Percentiles rank a stretch among this genome's conserved stretches.
phyloP scores from a whole-genome alignment of 2,888 invertebrate genomes.

The Caenorhabditis sp. region DNA sequence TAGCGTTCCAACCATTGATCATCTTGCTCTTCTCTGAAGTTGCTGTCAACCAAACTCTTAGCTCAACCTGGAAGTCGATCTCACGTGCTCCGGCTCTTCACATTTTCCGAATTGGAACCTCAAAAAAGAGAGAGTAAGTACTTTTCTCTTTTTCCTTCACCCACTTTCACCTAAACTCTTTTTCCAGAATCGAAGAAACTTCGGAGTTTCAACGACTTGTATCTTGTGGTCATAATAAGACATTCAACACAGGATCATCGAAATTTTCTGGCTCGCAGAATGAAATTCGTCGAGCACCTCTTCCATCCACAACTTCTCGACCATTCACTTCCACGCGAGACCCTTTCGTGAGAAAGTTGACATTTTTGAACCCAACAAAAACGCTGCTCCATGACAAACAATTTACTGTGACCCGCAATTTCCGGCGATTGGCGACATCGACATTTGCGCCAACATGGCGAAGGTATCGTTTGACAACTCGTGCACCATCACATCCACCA shows the following conservation, averaged over 20 bases:
- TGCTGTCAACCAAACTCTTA: slow-evolving; percentile 30
- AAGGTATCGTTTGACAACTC: slow-evolving; percentile 6
- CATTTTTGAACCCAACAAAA: slow-evolving; percentile 28
- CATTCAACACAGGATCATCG: slow-evolving; percentile 19
- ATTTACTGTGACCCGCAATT: slow-evolving; percentile 27
- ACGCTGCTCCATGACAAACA: slow-evolving; percentile 17
- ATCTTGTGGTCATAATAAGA: slow-evolving; percentile 16
- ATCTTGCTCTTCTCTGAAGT: slow-evolving; percentile 45
- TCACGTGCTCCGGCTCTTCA: slow-evolving; percentile 38
- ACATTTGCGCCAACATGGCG: background rate
- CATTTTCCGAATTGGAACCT: slow-evolving; percentile 44
- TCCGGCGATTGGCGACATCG: slow-evolving; percentile 25
- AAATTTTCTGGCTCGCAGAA: slow-evolving; percentile 35
- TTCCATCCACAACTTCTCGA: slow-evolving; percentile 12
- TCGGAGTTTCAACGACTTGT: slow-evolving; percentile 39
- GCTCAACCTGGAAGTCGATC: slow-evolving; percentile 35
- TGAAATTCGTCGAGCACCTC: slow-evolving; percentile 31
- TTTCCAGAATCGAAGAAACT: slow-evolving; percentile 23
- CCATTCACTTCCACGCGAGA: slow-evolving; percentile 32
- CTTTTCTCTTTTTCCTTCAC: background rate
- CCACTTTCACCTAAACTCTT: no score
- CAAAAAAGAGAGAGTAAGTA: slow-evolving; percentile 22
- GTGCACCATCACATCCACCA: background rate
- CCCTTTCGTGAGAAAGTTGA: slow-evolving; percentile 30
- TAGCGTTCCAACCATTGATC: slow-evolving; percentile 43